These are phyloP conservation scores for Alloplasta piceator DNA, from an alignment of 2,888 invertebrate genomes.

Conservation along the genomic window DNA sequence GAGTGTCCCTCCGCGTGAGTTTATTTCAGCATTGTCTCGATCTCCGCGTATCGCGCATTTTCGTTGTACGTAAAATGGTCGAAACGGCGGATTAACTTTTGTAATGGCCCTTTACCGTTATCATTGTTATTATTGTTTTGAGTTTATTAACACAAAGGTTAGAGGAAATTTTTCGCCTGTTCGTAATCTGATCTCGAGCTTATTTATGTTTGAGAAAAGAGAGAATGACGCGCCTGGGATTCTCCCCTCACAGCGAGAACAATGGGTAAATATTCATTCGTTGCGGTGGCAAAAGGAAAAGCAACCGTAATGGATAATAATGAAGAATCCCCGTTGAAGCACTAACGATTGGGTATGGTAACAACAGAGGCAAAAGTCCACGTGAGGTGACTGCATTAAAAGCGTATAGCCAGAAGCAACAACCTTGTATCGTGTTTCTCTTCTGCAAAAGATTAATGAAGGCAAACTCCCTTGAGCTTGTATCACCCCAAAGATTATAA, in stretches of 20 bases:
- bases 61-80: neutral
- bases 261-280: conserved; percentile 6
- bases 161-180: neutral
- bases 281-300: neutral
- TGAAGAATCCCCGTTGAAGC: neutral
- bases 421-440: neutral
- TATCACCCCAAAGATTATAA: conserved; percentile 6
- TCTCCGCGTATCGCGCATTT: neutral
- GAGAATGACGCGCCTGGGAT: neutral
- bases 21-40: neutral
- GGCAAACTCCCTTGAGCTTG: neutral
- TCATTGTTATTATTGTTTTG: neutral
- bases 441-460: conserved; percentile 16
- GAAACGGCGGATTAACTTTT: neutral
- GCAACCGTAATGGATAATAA: neutral
- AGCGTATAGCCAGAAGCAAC: neutral
- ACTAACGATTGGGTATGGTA: neutral
- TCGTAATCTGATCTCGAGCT: neutral
- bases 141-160: neutral
- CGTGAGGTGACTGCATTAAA: conserved; percentile 10
- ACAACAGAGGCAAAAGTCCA: neutral
- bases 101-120: neutral
- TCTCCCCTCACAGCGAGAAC: neutral
- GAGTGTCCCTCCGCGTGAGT: neutral
- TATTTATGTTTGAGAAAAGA: neutral